These are phyloP conservation scores for Heteromormyrus szaboi DNA, from an alignment of 2,797 vertebrate species.

Conservation along the genomic window DNA sequence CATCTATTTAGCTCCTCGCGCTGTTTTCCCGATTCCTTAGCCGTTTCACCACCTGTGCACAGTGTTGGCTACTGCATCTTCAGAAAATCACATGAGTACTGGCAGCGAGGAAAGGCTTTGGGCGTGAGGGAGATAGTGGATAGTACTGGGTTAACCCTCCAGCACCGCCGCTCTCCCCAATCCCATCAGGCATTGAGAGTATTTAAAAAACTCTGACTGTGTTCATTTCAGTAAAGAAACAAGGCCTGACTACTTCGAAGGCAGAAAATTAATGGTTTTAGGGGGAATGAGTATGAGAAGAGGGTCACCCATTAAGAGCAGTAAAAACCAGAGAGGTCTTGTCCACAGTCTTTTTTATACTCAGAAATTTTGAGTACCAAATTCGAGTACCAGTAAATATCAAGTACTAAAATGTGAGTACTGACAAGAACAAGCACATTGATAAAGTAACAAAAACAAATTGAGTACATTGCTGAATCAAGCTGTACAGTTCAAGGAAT, in stretches of 20 bases:
- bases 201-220: neutral
- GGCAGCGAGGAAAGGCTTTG: neutral
- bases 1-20: neutral
- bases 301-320: neutral
- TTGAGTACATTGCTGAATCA: neutral
- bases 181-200: neutral
- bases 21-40: neutral
- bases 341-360: neutral
- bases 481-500: neutral
- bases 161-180: neutral
- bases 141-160: neutral
- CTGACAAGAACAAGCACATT: neutral
- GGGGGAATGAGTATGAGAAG: neutral
- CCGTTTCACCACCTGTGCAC: neutral
- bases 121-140: neutral
- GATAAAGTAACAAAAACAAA: neutral
- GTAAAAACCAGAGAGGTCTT: neutral
- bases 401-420: neutral
- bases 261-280: neutral
- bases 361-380: neutral
- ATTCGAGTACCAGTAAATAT: neutral
- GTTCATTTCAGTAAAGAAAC: neutral
- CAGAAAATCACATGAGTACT: neutral
- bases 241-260: neutral
- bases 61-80: neutral